These are phyloP conservation scores for Apotomis betuletana DNA, from an alignment of 2,888 invertebrate species.

Conservation along the genomic window DNA sequence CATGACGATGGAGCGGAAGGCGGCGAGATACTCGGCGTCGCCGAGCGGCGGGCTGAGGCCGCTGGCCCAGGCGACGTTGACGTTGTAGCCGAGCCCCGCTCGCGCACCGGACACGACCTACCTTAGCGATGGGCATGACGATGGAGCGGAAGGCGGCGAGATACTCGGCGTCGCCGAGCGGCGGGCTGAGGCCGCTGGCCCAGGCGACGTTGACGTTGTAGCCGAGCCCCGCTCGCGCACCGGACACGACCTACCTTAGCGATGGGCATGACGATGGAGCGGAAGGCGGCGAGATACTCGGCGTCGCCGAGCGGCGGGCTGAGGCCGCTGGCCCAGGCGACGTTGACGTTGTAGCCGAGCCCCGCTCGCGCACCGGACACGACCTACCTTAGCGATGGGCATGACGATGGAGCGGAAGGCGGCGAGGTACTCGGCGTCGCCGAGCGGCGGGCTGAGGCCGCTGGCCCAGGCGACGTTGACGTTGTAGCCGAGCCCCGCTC, in stretches of 20 bases:
- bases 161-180: slow-evolving; percentile 98
- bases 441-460: slow-evolving; percentile 94
- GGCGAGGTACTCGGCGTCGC: slow-evolving; percentile 98
- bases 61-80: slow-evolving; percentile 90
- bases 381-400: background rate
- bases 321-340: slow-evolving; percentile 93
- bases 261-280: background rate
- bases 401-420: slow-evolving; percentile 81
- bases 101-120: too few relatives aligned
- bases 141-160: slow-evolving; percentile 89
- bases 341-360: too few relatives aligned
- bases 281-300: slow-evolving; percentile 96
- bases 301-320: slow-evolving; percentile 97
- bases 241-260: too few relatives aligned
- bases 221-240: too few relatives aligned
- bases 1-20: slow-evolving; percentile 73
- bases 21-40: slow-evolving; percentile 98
- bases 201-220: slow-evolving; percentile 81
- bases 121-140: background rate
- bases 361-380: too few relatives aligned
- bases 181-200: slow-evolving; percentile 94
- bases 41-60: slow-evolving; percentile 95
- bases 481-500: too few relatives aligned
- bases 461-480: slow-evolving; percentile 89
- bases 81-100: too few relatives aligned